These are phyloP conservation scores for Tapirus indicus DNA, from an alignment of 2,797 vertebrate genomes.

Conservation along the genomic window DNA sequence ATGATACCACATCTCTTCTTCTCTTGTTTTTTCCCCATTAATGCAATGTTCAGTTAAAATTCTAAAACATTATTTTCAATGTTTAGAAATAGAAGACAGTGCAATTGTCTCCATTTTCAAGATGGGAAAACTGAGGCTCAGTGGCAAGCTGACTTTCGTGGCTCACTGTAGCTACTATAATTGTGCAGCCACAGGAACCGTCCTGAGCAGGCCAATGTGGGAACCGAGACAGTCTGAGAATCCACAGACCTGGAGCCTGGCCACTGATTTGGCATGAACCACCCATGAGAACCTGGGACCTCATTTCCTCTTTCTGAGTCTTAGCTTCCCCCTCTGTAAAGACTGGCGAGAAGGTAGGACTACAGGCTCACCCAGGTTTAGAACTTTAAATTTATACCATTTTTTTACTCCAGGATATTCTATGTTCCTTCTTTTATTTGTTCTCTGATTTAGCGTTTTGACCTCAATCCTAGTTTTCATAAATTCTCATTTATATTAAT, in stretches of 20 bases:
- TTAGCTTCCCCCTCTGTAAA: background rate
- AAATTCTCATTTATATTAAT: conserved; percentile 59
- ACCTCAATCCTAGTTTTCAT: conserved; percentile 42
- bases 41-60: background rate
- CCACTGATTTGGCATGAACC: background rate
- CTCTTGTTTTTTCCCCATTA: background rate
- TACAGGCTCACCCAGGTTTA: background rate
- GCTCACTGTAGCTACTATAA: background rate
- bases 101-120: background rate
- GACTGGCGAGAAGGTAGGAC: rapidly evolving
- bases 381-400: background rate
- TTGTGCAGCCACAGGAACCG: rapidly evolving
- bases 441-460: conserved; percentile 1
- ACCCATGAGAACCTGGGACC: background rate
- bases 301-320: background rate
- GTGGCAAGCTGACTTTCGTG: background rate
- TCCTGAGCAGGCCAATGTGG: rapidly evolving
- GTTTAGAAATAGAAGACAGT: background rate
- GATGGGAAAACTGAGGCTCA: background rate
- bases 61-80: background rate
- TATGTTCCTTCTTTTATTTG: background rate
- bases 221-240: background rate
- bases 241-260: background rate
- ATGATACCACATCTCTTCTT: background rate
- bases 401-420: background rate